Base-by-base conservation (phyloP, 2,888 invertebrate species). In the Sphecodes monilicornis region DNA sequence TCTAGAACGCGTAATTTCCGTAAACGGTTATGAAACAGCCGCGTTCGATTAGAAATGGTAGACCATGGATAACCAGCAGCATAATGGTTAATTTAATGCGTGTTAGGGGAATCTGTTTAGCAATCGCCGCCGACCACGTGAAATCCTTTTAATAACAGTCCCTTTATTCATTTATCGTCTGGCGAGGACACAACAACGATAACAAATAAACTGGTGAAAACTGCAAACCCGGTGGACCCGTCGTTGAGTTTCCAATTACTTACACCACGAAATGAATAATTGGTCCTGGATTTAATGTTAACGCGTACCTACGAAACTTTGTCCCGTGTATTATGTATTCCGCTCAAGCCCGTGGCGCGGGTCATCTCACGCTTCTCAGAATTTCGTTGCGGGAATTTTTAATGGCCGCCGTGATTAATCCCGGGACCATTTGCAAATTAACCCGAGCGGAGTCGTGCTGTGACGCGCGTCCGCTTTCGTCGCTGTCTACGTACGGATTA, bases 381-480 rank as follows among this genome's bases (percentile, higher is more conserved):
- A 75, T 66, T 75, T 64, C 75, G 75, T 64, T 64, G 64, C 64
- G 43, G 32, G 64, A 75, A 75, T 75, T 75, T 75, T 75, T 75
- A 75, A 75, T 75, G 64, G 43, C 43, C 64, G 75, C 43, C 64
- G 75, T 75, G 75, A 75, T 75, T 75, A 75, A 75, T 75, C 75
- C 64, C 64, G 64, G 75, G 43, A 66, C 75, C 75, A 75, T 75
- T 75, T 75, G 75, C 75, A 75, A 75, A 75, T 75, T 75, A 75
- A 75, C 75, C 75, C 64, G 46, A 66, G 64, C 41, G 43, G 43
- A 22, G 64, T 32, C 22, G 75, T 18, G 64, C 64, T 46, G 64
- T 46, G 75, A 75, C 75, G 75, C 75, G 43, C 43, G 75, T 36
- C 41, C 29, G 41, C 60, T 57, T 41, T 74, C 54, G 39, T 57